Conservation (phyloP, 2,888 invertebrate species). For the Hirtodrosophila duncani region DNA sequence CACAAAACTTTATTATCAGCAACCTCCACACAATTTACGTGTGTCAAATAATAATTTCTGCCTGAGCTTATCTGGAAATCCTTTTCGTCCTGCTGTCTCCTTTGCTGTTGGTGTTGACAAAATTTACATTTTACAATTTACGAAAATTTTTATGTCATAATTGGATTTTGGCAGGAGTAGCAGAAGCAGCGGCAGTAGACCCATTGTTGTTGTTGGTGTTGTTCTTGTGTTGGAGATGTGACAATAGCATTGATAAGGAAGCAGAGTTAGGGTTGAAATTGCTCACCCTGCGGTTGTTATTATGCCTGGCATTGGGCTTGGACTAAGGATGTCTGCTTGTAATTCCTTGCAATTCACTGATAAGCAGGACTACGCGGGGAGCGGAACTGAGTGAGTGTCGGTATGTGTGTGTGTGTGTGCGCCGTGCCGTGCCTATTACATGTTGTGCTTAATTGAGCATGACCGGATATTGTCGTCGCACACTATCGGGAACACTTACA, state of each 20-base stretch:
- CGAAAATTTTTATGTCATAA: constrained; percentile 70
- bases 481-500: constrained; percentile 15
- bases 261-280: constrained; percentile 15
- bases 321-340: constrained; percentile 37
- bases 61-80: constrained; percentile 30
- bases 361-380: constrained; percentile 37
- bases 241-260: constrained; percentile 58
- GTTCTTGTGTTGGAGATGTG: constrained; percentile 40
- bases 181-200: constrained; percentile 7
- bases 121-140: constrained; percentile 69
- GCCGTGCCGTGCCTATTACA: too few relatives aligned
- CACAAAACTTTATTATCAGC: constrained; percentile 51
- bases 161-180: constrained; percentile 46
- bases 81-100: too few relatives aligned
- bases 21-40: constrained; percentile 52
- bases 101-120: constrained; percentile 38
- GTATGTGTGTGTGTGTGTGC: constrained; percentile 17
- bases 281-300: constrained; percentile 16
- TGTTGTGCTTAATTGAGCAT: constrained; percentile 58
- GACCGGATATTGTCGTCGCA: constrained; percentile 51
- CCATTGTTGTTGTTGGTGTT: constrained; percentile 37
- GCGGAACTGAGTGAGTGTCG: background rate
- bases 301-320: constrained; percentile 6
- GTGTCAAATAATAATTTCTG: constrained; percentile 67
- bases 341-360: constrained; percentile 57